Evolutionary conservation across 1,140 invertebrate species (phyloP).

Genomic region (Neelides sp.): DNA sequence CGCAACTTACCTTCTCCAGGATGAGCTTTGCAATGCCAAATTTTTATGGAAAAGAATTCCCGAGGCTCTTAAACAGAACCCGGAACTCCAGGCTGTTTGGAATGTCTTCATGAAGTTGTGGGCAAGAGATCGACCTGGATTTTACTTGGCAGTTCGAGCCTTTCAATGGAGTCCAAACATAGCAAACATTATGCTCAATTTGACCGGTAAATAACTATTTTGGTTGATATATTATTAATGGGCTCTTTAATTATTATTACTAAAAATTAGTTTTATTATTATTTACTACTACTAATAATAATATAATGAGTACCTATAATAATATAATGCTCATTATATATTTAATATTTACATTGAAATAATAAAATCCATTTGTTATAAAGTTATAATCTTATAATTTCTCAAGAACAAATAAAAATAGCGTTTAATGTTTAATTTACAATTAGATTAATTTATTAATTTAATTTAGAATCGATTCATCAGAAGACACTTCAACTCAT

Average conservation of each 20-base stretch:
- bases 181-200: slow-evolving; percentile 56
- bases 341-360: no score
- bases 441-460: slow-evolving; percentile 16
- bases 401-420: neutral
- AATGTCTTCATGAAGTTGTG: slow-evolving; percentile 67
- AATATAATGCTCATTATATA: no score
- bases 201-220: slow-evolving; percentile 48
- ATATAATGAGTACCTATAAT: no score
- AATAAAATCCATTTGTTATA: no score
- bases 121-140: slow-evolving; percentile 62
- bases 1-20: slow-evolving; percentile 17
- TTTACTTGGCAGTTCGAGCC: slow-evolving; percentile 49
- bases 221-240: no score
- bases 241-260: no score
- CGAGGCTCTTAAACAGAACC: slow-evolving; percentile 49
- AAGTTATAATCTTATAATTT: no score
- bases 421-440: neutral
- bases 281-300: no score
- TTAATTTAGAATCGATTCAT: slow-evolving; percentile 54
- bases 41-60: slow-evolving; percentile 85
- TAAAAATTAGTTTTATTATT: no score
- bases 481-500: slow-evolving; percentile 59
- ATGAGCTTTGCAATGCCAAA: slow-evolving; percentile 59
- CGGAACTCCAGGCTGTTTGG: slow-evolving; percentile 66
- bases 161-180: slow-evolving; percentile 60